Evolutionary conservation across 2,113 vertebrate species (phyloP), one percentile per base, ranked within the genome.

Genomic region (Takifugu bimaculatus): DNA sequence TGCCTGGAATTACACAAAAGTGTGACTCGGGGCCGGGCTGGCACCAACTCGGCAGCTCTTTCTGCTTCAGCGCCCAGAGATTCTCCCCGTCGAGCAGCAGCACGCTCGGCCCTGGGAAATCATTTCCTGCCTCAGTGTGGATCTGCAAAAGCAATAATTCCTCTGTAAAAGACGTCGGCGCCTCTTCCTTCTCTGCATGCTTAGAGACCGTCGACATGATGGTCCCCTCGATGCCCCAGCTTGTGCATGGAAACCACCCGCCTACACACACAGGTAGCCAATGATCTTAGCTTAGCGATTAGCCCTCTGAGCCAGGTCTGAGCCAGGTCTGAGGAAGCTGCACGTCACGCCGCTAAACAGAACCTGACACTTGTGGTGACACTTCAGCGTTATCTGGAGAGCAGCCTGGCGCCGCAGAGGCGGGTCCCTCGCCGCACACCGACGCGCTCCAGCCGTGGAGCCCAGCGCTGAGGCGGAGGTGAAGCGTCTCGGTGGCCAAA

Each of bases 1-100:
- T 83, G 73, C 82, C 63, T 68, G 80, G 82, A 88, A 86, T 88
- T 78, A 85, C 80, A 82, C 67, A 87, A 84, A 88, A 87, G 70
- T 62, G 29, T 47, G 54, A 55, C 68, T 83, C 52, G 1, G 43
- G 83, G 78, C 79, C 81, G 78, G 57, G 54, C 53, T 66, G 73
- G 75, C 60, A 70, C 68, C 78, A 74, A 69, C 65, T 77, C 61
- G 54, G 54, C 57, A 53, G 70, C 68, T 64, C 69, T 80, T 82
- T 86, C 73, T 82, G 57, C 71, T 74, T 56, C 10, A 7, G 63
- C 68, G 81, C 75, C 70, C 73, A 64, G 72, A 75, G 72, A 86
- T 74, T 84, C 72, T 81, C 69, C 63, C 65, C 25, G 68, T 70
- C 53, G 51, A 75, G 12, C 71, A 1, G 56, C 76, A 72, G 72